Evolutionary conservation across 2,888 invertebrate species (phyloP).

Genomic region (Nudaria mundana): DNA sequence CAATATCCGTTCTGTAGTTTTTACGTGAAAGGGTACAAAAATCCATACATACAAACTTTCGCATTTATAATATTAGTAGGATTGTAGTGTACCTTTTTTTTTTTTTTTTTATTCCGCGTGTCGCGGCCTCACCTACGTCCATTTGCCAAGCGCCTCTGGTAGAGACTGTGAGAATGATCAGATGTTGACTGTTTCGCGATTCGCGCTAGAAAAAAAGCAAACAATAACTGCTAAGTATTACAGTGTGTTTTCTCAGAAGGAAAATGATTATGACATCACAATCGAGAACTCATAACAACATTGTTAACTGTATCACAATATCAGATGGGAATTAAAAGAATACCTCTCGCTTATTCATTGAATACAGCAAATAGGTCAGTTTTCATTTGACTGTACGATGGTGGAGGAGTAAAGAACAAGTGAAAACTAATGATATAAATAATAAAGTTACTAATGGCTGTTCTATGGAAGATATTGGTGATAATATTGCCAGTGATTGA

Average conservation of each 20-base stretch:
- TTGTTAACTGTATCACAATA: slow-evolving; percentile 3
- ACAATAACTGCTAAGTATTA: background rate
- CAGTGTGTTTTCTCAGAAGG: background rate
- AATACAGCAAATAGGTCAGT: background rate
- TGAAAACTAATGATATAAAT: too few species aligned
- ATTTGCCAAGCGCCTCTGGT: too few species aligned
- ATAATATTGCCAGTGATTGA: slow-evolving; percentile 2
- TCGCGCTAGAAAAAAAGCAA: too few species aligned
- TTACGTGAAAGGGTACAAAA: too few species aligned
- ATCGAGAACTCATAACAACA: slow-evolving; percentile 2
- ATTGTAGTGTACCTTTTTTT: too few species aligned
- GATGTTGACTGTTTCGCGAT: background rate
- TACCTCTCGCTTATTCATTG: background rate
- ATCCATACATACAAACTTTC: too few species aligned
- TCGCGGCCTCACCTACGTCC: too few species aligned
- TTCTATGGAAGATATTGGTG: slow-evolving; percentile 1
- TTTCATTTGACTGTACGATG: background rate
- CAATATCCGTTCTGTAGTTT: too few species aligned
- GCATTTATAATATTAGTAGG: too few species aligned
- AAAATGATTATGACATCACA: background rate
- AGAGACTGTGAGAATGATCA: too few species aligned
- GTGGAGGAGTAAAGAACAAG: too few species aligned
- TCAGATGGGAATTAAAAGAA: slow-evolving; percentile 3
- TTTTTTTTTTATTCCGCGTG: too few species aligned
- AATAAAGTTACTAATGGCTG: background rate